phyloP scores from a whole-genome alignment of 2,113 vertebrate species.

The Petrocephalus microphthalmus region DNA sequence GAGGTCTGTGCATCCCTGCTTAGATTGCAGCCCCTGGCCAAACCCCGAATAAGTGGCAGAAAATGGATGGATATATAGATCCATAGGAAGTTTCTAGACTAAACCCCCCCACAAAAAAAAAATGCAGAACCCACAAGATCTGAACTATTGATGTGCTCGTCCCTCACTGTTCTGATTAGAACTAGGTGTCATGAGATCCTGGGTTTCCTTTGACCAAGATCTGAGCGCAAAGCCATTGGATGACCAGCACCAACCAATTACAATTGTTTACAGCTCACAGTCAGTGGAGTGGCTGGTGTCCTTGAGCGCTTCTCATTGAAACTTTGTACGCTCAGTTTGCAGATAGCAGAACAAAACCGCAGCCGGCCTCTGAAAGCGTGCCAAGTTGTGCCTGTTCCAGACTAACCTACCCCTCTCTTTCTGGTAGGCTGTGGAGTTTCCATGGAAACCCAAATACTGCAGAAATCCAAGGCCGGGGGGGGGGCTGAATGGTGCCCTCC shows the following conservation, averaged over 20 bases:
- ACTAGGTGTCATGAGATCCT: background rate
- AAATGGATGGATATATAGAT: background rate
- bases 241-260: background rate
- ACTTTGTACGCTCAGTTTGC: background rate
- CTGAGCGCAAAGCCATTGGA: background rate
- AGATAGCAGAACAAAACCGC: background rate
- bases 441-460: slow-evolving; percentile 7
- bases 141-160: background rate
- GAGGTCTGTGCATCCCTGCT: too few species aligned
- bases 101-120: background rate
- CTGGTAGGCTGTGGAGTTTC: background rate
- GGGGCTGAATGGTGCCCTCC: background rate
- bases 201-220: background rate
- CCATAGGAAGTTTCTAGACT: background rate
- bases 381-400: background rate
- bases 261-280: background rate
- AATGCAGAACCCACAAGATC: background rate
- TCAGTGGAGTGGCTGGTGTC: background rate
- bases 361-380: background rate
- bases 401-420: background rate
- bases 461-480: slow-evolving; percentile 11
- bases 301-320: background rate
- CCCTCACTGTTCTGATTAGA: background rate
- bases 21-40: background rate
- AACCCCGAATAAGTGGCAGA: background rate